Evolutionary conservation across 2,797 vertebrate species (phyloP), one percentile per base, ranked within the genome.

Genomic region (Euthynnus affinis): DNA sequence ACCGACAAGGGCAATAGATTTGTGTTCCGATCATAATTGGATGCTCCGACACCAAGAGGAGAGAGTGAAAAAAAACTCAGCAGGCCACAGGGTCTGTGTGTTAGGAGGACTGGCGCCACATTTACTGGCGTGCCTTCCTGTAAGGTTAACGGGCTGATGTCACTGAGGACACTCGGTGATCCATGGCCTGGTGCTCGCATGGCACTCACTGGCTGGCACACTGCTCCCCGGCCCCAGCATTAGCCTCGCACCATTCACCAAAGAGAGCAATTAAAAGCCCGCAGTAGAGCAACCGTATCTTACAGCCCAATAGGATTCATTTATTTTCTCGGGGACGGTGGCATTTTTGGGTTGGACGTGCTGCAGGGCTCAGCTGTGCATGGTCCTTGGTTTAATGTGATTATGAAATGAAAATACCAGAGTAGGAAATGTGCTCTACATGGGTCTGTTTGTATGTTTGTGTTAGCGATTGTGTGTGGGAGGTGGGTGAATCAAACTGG

Each of bases 91-190:
- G 84, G 80, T 89, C 65, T 86, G 82, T 88, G 78, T 86, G 78
- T 88, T 74, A 78, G 74, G 87, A 80, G 80, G 78, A 67, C 86
- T 90, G 89, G 91, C 74, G 78, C 84, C 84, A 83, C 78, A 81
- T 91, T 91, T 93, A 91, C 86, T 89, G 87, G 80, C 73, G 25
- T 74, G 81, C 71, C 82, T 82, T 81, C 81, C 83, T 67, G 66
- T 90, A 86, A 93, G 89, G 85, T 94, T 83, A 89, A 86, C 68
- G 27, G 80, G 87, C 81, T 81, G 80, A 89, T 94, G 87, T 92
- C 87, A 85, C 57, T 34, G 80, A 81, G 84, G 86, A 77, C 22
- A 4, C 22, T 78, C 80, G 10, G 63, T 91, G 86, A 91, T 90
- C 90, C 82, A 73, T 89, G 83, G 75, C 82, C 74, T 55, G 74